Conservation (phyloP, 1,140 invertebrate genomes). For the Odontomachus brunneus region DNA sequence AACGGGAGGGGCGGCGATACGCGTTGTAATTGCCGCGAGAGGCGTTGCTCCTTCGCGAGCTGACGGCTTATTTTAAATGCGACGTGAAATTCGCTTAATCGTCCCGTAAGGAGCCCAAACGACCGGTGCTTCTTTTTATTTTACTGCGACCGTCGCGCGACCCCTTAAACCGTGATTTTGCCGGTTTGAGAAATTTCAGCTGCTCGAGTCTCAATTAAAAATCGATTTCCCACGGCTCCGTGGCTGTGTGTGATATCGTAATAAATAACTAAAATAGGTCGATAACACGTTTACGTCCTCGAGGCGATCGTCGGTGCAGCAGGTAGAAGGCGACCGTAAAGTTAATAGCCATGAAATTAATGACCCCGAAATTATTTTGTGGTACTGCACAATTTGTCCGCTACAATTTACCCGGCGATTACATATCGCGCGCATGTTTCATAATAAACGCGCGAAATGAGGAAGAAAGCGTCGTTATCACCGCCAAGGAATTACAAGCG, state of each 20-base stretch:
- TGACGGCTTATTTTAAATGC: conserved; percentile 79
- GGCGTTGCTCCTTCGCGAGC: conserved; percentile 57
- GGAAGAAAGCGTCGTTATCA: neutral
- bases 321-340: neutral
- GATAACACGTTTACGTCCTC: neutral
- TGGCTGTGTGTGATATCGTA: neutral
- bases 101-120: conserved; percentile 44
- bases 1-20: conserved; percentile 64
- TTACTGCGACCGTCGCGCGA: conserved; percentile 6
- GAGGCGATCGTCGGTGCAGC: neutral
- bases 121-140: conserved; percentile 21
- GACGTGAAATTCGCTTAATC: conserved; percentile 81
- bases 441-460: neutral
- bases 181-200: neutral
- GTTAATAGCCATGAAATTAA: conserved; percentile 19
- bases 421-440: conserved; percentile 1
- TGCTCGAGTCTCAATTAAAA: neutral
- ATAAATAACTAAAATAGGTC: conserved; percentile 30
- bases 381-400: neutral
- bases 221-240: neutral
- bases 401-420: conserved; percentile 3
- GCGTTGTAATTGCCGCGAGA: conserved; percentile 63
- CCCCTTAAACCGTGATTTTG: neutral
- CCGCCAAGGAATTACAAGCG: neutral
- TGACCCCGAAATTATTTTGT: neutral